These are phyloP conservation scores for Chirona hameri DNA, from an alignment of 2,888 invertebrate species.

Conservation along the genomic window DNA sequence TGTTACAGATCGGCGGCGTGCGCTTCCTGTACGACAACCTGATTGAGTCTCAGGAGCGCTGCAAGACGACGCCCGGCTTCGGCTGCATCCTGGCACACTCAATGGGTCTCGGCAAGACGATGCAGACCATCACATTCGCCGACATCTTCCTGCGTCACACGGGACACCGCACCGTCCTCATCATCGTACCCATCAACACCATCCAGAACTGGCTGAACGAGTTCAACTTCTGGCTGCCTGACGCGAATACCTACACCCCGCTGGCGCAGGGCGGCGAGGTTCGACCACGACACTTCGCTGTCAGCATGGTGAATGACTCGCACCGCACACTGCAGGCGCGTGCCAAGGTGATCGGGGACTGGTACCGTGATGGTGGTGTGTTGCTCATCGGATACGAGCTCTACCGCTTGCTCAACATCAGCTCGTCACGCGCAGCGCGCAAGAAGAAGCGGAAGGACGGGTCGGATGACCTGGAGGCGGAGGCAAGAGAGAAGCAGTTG, in stretches of 20 bases:
- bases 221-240: constrained; percentile 96
- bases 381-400: constrained; percentile 95
- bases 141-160: constrained; percentile 93
- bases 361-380: constrained; percentile 86
- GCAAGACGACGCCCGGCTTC: constrained; percentile 79
- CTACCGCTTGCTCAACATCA: constrained; percentile 81
- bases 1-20: constrained; percentile 75
- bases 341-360: constrained; percentile 70
- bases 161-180: constrained; percentile 78
- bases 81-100: constrained; percentile 98
- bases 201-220: constrained; percentile 97
- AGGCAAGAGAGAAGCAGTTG: constrained; percentile 56
- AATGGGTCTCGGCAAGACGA: constrained; percentile 98
- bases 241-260: constrained; percentile 44
- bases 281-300: constrained; percentile 73
- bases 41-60: constrained; percentile 86
- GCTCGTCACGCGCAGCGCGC: constrained; percentile 61
- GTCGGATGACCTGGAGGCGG: constrained; percentile 49
- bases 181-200: constrained; percentile 98
- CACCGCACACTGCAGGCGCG: constrained; percentile 86
- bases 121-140: constrained; percentile 90
- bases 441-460: constrained; percentile 50
- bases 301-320: constrained; percentile 88
- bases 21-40: constrained; percentile 95
- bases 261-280: constrained; percentile 59